Base-by-base conservation (phyloP, 2,113 vertebrate species). In the Lepisosteus osseus region DNA sequence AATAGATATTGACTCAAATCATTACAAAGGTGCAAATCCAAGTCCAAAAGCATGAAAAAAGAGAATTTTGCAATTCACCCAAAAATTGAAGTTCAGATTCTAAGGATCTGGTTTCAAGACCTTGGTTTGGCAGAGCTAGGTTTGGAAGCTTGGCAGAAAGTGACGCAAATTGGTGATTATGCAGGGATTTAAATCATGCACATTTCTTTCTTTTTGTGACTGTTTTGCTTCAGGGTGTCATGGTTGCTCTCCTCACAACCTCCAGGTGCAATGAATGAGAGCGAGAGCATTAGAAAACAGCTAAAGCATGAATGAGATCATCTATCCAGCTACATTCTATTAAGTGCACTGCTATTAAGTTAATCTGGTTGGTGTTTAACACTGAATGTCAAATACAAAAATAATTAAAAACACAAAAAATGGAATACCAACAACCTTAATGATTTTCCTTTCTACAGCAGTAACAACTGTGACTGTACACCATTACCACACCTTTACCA, bases 61-160 rank as follows among this genome's bases (percentile, higher is more conserved):
- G 51, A 56, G 70, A 65, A 15, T 61, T 61, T 57, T 67, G 45
- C 54, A 61, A 68, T 73, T 56, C 1, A 9, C 2, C 54, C 47
- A 40, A 72, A 72, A 47, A 67, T 68, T 68, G 68, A 73, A n/a
- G 57, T 68, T 57, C 15, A 67, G 56, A 42, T 62, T 67, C 43
- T 61, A 68, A 68, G 65, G 72, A 61, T 73, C 65, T 73, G 72
- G 55, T 51, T 12, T 42, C 44, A 61, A 65, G 64, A 73, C 41
- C 44, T 29, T 54, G 17, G 15, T 57, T 45, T 40, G 12, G 45
- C 59, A 29, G 29, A 29, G 29, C 29, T 67, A 66, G 29, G 71
- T 17, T 7, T 9, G 5, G 47, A 51, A 51, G 47, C 47, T 6
- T 6, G 5, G 47, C 9, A 9, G 54, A 57, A 41, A 72, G 42